Base-by-base conservation (phyloP, 2,888 invertebrate species). In the Aphidius colemani region DNA sequence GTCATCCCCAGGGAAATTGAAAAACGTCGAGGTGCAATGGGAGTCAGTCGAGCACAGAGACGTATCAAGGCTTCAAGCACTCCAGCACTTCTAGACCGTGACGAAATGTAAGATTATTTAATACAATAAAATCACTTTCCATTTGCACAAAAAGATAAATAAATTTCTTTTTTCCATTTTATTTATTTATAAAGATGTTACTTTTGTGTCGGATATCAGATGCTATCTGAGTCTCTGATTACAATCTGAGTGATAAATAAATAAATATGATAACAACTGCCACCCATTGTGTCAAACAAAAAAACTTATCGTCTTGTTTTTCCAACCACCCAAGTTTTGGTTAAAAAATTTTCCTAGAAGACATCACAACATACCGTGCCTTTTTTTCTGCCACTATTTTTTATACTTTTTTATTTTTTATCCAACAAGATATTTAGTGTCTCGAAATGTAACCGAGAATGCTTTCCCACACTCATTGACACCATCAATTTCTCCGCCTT, bases 51-150 rank as follows among this genome's bases (percentile, higher is more conserved):
- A 59, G 75, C 73, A 58, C 80, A 80, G 65, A 73, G 79, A 65
- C 75, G 77, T 41, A 74, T 76, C 62, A 80, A 80, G 69, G 80
- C 80, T 51, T 78, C 79, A 63, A 80, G 80, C 65, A 80, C 80
- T 43, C 78, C 80, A 57, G 78, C 79, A 8, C 74, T 80, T 53
- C 70, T 79, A 58, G 78, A 79, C 66, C 76, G 72, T 44, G 77
- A 75, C 13, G 78, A 78, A 49, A 73, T 75, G 80, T 80, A 69
- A 69, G 75, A 70, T 63, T 30, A 30, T 30, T 30, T 30, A 30
- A 30, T 30, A 30, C 30, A 30, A 30, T 30, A 11, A n/a, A 50
- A 18, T 51, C 51, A 18, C 39, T 51, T 39, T 51, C 30, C 30
- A 8, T 30, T 10, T 9, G 8, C 30, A 53, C 13, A 13, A 13